A percentile compares a stretch with the other conserved stretches of the same genome.
Evolutionary conservation across 2,113 vertebrate species (phyloP).

Genomic region (Gallinago jamesoni): DNA sequence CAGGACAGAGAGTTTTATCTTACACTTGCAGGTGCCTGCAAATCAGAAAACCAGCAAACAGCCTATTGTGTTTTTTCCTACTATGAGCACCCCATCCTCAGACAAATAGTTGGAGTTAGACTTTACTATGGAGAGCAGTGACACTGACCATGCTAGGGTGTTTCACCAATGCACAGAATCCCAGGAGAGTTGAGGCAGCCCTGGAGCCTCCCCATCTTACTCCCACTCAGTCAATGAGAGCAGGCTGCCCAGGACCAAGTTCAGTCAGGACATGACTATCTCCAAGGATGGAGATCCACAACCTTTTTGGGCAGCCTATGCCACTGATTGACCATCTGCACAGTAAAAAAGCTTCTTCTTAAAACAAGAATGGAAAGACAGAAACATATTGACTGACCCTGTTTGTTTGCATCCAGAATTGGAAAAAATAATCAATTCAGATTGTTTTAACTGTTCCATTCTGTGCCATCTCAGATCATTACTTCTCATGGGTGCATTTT

Average conservation of each 20-base stretch:
- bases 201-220: neutral
- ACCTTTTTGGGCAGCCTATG: neutral
- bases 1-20: neutral
- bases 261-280: fast-evolving
- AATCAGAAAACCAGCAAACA: neutral
- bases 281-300: neutral
- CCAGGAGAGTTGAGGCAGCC: neutral
- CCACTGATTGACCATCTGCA: neutral
- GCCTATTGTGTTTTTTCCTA: neutral
- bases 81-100: neutral
- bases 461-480: neutral
- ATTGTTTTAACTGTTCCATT: neutral
- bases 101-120: neutral
- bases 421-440: neutral
- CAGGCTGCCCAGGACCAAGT: neutral
- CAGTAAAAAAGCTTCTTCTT: neutral
- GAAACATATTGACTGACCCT: neutral
- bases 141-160: neutral
- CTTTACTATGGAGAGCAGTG: neutral
- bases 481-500: neutral
- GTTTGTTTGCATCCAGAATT: neutral
- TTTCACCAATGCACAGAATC: neutral
- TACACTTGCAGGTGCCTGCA: neutral
- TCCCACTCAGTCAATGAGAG: neutral
- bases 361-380: neutral